Percentiles rank a stretch among this genome's conserved stretches.
These are phyloP conservation scores for Ptyas mucosa DNA, from an alignment of 2,113 vertebrate genomes.

Conservation along the genomic window DNA sequence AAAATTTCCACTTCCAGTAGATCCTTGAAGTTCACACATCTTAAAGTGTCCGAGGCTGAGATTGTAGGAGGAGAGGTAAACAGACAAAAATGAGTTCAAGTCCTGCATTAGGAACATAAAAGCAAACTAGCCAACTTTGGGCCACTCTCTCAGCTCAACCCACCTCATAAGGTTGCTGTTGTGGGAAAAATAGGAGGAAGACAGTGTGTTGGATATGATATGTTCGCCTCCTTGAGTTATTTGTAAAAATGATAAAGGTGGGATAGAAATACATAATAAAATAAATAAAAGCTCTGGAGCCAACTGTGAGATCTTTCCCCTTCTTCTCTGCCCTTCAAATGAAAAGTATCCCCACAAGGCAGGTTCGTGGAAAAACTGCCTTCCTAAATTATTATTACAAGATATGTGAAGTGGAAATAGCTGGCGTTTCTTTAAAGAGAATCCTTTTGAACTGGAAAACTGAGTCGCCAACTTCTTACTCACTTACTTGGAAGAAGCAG, in stretches of 20 bases:
- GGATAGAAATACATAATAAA: not conserved
- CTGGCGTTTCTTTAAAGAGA: not conserved
- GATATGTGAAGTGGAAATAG: not conserved
- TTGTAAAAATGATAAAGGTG: not conserved
- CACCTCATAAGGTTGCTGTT: not conserved
- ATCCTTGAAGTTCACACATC: not conserved
- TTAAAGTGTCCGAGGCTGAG: not conserved
- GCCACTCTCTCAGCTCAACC: not conserved
- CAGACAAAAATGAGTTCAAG: not conserved
- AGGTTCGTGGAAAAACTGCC: not conserved
- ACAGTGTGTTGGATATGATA: not conserved
- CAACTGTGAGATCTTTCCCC: not conserved
- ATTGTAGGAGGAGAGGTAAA: not conserved
- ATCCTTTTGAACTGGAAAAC: not conserved
- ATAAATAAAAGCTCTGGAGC: not conserved
- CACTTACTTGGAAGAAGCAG: not conserved
- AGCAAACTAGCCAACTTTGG: not conserved
- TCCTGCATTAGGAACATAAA: not conserved
- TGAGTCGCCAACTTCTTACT: not conserved
- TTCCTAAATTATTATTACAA: not conserved
- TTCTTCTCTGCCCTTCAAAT: not conserved
- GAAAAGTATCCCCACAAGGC: not conserved
- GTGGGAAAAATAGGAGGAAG: not conserved
- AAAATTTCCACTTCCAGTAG: not conserved
- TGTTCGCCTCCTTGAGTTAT: not conserved